Percentiles rank a stretch among this genome's conserved stretches.
These are phyloP conservation scores for Plebejus anna DNA, from an alignment of 2,888 invertebrate species.

Conservation along the genomic window DNA sequence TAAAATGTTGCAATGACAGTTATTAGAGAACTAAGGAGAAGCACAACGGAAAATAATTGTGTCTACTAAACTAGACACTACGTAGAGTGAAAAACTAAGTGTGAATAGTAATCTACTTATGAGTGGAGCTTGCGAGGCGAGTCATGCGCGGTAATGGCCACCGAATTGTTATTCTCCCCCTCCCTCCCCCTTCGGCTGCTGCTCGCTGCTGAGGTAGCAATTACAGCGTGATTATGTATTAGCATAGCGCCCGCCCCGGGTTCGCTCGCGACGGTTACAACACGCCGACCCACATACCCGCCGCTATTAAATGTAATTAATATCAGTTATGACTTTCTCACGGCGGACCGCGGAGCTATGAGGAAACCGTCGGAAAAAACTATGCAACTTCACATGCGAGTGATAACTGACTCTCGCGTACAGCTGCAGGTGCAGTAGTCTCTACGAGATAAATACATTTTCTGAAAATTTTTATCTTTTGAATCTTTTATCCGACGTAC, in stretches of 20 bases:
- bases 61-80: background rate
- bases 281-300: background rate
- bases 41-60: no score
- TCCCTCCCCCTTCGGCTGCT: slow-evolving; percentile 14
- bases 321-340: slow-evolving; percentile 18
- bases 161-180: slow-evolving; percentile 42
- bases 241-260: slow-evolving; percentile 7
- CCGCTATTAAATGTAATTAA: slow-evolving; percentile 18
- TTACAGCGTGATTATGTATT: slow-evolving; percentile 15
- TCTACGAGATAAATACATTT: background rate
- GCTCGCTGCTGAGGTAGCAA: slow-evolving; percentile 10
- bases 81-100: background rate
- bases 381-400: background rate
- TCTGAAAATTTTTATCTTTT: background rate
- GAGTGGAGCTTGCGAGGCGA: slow-evolving; percentile 44
- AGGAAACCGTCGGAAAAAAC: background rate
- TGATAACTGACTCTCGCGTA: background rate
- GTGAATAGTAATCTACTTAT: background rate
- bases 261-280: background rate
- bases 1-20: no score
- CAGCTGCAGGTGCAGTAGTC: background rate
- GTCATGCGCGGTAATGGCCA: slow-evolving; percentile 60
- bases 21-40: no score
- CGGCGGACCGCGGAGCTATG: background rate
- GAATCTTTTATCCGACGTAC: background rate